Evolutionary conservation across 1,140 invertebrate genomes (phyloP), one percentile per base, ranked within the genome.

Genomic region (Drosophila kurseongensis): DNA sequence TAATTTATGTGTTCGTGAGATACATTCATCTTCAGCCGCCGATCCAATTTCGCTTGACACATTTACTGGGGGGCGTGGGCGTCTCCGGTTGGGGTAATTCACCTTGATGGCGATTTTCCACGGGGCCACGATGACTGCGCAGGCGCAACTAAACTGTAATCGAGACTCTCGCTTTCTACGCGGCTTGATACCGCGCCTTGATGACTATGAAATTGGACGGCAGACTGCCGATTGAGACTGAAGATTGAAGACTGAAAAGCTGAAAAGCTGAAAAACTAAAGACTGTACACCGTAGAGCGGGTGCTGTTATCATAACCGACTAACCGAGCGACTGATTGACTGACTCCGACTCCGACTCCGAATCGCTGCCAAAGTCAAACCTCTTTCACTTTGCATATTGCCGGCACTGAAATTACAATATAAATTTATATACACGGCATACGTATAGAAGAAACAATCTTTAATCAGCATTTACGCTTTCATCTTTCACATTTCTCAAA

Each of bases 401-500:
- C 65, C 68, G 68, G 52, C 42, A 71, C 73, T 77, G 50, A 81
- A 81, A 81, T 81, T 81, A 81, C 80, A 83, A 83, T 83, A 83
- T 79, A 83, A 62, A 83, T 83, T 75, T 78, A 83, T 83, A 62
- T 68, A 71, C 52, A 73, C 68, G 29, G 29, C 29, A 16, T 51
- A 59, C 67, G 62, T 76, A 76, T 63, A 67, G 60, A 73, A 83
- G 80, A 83, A 83, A 83, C 80, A 78, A 85, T 84, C 81, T 84
- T 84, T 85, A 84, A 85, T 84, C 81, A 84, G 81, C 81, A 84
- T 84, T 84, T 84, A 84, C 81, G 81, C 81, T 84, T 84, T 84
- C 81, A 84, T 84, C 81, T 84, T 84, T 84, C 80, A 84, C 81
- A 84, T 84, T 84, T 84, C 59, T 85, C 82, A 85, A 84, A 84